Evolutionary conservation across 2,888 invertebrate genomes (phyloP).

Genomic region (Eubasilissa splendida): DNA sequence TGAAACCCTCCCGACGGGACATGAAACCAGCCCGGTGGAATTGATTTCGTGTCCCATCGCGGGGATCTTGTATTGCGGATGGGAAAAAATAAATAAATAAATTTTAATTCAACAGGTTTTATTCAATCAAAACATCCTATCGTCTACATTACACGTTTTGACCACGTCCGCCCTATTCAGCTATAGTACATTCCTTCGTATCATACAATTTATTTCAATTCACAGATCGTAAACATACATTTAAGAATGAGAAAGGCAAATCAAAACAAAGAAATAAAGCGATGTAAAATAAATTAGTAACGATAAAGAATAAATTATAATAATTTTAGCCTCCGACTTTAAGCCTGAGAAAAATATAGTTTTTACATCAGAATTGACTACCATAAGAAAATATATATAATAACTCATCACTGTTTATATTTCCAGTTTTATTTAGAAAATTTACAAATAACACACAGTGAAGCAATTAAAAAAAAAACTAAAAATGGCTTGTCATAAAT

Average conservation of each 20-base stretch:
- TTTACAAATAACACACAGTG: background rate
- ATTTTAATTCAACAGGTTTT: conserved; percentile 56
- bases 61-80: too few species aligned
- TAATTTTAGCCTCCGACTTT: background rate
- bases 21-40: too few species aligned
- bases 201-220: background rate
- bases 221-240: conserved; percentile 27
- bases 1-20: too few species aligned
- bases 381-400: background rate
- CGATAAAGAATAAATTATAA: conserved; percentile 2
- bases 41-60: too few species aligned
- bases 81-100: conserved; percentile 23
- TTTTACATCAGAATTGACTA: background rate
- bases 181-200: conserved; percentile 32
- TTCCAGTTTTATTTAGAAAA: background rate
- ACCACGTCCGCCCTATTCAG: conserved; percentile 47
- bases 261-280: conserved; percentile 16
- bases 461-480: background rate
- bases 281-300: conserved; percentile 2
- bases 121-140: conserved; percentile 58
- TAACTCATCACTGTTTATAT: too few species aligned
- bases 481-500: background rate
- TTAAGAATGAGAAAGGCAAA: conserved; percentile 20
- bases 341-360: background rate
- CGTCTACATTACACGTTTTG: conserved; percentile 57